Evolutionary conservation across 1,140 invertebrate species (phyloP).

Genomic region (Yoshiicerus persimilis): DNA sequence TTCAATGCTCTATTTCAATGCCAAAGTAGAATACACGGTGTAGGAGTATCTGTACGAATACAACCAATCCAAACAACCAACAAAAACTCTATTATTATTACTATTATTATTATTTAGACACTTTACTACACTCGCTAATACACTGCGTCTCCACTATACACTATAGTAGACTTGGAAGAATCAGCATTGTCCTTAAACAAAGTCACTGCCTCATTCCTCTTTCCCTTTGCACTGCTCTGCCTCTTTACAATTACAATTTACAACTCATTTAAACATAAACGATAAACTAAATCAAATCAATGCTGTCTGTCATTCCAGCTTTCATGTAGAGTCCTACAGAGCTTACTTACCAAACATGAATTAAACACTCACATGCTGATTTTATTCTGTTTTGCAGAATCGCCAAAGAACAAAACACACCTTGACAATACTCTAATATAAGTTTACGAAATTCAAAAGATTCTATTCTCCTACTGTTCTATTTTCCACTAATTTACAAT

Average conservation of each 20-base stretch:
- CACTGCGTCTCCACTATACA: too few species aligned
- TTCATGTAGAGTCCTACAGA: neutral
- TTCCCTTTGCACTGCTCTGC: too few species aligned
- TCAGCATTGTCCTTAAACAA: neutral
- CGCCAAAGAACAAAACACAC: neutral
- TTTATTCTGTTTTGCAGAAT: neutral
- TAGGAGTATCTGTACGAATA: neutral
- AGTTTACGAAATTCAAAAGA: too few species aligned
- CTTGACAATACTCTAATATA: neutral
- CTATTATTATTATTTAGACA: neutral
- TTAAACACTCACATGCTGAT: neutral
- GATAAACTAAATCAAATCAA: too few species aligned
- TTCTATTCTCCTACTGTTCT: neutral
- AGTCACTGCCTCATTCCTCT: neutral
- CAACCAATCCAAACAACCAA: neutral
- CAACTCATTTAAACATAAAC: too few species aligned
- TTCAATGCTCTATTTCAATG: slow-evolving; percentile 25
- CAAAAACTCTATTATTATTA: slow-evolving; percentile 4
- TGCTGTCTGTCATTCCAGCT: too few species aligned
- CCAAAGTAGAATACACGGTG: slow-evolving; percentile 13
- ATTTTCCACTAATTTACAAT: neutral
- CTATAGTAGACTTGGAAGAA: too few species aligned
- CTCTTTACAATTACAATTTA: neutral
- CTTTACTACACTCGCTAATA: neutral
- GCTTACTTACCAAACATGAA: neutral